Evolutionary conservation across 2,113 vertebrate genomes (phyloP).

Genomic region (Fregetta grallaria): DNA sequence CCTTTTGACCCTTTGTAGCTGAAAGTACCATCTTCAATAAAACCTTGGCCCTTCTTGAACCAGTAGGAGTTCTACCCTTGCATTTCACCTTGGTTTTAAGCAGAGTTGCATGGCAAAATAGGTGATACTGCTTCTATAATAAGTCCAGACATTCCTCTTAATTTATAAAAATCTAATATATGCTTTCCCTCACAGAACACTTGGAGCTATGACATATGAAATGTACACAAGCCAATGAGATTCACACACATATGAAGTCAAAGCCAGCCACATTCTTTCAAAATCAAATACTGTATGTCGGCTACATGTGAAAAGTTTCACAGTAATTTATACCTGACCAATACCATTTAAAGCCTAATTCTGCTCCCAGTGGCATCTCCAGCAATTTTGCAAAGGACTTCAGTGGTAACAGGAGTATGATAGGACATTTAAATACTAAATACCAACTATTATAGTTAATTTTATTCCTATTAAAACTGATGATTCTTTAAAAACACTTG

Average conservation of each 20-base stretch:
- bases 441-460: neutral
- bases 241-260: conserved; percentile 40
- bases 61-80: neutral
- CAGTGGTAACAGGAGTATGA: neutral
- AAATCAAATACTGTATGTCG: conserved; percentile 36
- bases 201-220: conserved; percentile 33
- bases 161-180: conserved; percentile 1
- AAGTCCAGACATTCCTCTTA: neutral
- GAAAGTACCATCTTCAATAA: neutral
- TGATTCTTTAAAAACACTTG: conserved; percentile 24
- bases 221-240: conserved; percentile 33
- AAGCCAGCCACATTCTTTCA: conserved; percentile 17
- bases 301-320: conserved; percentile 68
- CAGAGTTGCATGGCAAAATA: neutral
- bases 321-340: conserved; percentile 61
- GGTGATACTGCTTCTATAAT: neutral
- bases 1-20: neutral
- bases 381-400: conserved; percentile 19
- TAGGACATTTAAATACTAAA: neutral
- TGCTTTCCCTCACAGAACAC: neutral
- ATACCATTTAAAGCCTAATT: conserved; percentile 20
- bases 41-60: neutral
- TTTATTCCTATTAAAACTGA: conserved; percentile 25
- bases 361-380: neutral
- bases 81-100: neutral